phyloP scores from a whole-genome alignment of 2,888 invertebrate genomes.

The Hofmannophila pseudospretella region DNA sequence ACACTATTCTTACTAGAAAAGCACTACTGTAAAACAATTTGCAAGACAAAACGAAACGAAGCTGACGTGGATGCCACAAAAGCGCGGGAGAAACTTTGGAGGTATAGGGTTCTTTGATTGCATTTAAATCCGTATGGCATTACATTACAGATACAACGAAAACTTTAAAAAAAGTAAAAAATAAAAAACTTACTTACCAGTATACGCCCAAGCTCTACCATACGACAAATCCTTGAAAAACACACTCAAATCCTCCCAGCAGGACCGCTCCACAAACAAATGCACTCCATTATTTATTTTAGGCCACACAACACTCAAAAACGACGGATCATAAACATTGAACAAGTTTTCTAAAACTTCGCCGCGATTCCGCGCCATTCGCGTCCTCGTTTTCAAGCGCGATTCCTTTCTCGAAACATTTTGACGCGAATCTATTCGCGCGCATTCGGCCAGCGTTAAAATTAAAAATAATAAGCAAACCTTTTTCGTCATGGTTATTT shows the following conservation, averaged over 20 bases:
- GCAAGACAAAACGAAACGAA: no score
- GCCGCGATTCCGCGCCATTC: slow-evolving; percentile 25
- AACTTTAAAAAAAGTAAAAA: no score
- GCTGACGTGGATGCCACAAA: no score
- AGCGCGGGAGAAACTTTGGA: no score
- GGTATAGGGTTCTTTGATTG: no score
- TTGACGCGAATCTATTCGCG: slow-evolving; percentile 23
- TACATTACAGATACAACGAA: no score
- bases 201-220: slow-evolving; percentile 71
- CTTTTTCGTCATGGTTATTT: slow-evolving; percentile 30
- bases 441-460: slow-evolving; percentile 22
- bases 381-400: slow-evolving; percentile 11
- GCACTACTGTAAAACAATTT: no score
- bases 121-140: no score
- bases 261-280: slow-evolving; percentile 50
- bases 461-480: slow-evolving; percentile 23
- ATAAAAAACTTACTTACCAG: slow-evolving; percentile 46
- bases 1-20: no score
- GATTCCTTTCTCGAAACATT: slow-evolving; percentile 32
- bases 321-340: slow-evolving; percentile 62
- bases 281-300: slow-evolving; percentile 58
- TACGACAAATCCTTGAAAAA: slow-evolving; percentile 59
- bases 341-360: slow-evolving; percentile 60
- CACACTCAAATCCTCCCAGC: slow-evolving; percentile 61
- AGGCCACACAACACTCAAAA: slow-evolving; percentile 65